Base-by-base conservation (phyloP, 64 coral and sea anemone species). In the Porites lutea region DNA sequence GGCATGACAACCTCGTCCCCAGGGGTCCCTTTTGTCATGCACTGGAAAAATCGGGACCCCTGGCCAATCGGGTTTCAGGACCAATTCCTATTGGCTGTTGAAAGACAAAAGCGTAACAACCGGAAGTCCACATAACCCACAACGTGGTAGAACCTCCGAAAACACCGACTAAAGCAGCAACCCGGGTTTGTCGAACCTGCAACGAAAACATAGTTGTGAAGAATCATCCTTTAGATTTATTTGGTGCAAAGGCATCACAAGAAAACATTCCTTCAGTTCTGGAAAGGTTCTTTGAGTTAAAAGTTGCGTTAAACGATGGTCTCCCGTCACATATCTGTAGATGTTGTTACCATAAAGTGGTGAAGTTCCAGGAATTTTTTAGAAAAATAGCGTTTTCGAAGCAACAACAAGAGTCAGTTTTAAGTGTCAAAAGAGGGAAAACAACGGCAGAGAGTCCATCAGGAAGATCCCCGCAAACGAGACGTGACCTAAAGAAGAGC, bases 251-350 rank as follows among this genome's bases (percentile, higher is more conserved):
- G 27, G 27, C 27, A 37, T 37, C 27, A 37, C 27, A 37, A 37
- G 27, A 37, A 37, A 37, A 37, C 27, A 37, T 37, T 37, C 27
- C 55, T 82, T 82, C 79, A 52, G 54, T 82, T 1, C 54, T 82
- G 54, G 79, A 82, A 63, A 82, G 79, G 54, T 82, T 82, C 61
- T 82, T 82, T 82, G 79, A 62, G 59, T 82, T 82, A 82, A 82
- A 82, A 82, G 27, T 37, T 37, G 27, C 27, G 27, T 37, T 37
- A 37, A 37, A 37, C 27, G 27, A 37, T 37, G 27, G 55, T 63
- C 79, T 82, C 52, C 79, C 79, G 54, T 82, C 79, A 61, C 27
- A 82, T 61, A 82, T 82, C 61, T 82, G 79, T 82, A 57, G 79
- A 82, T 63, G 79, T 63, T 82, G 79, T 63, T 53, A 82, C 79